Conservation (phyloP, 2,797 vertebrate species). For the Malurus leucopterus region DNA sequence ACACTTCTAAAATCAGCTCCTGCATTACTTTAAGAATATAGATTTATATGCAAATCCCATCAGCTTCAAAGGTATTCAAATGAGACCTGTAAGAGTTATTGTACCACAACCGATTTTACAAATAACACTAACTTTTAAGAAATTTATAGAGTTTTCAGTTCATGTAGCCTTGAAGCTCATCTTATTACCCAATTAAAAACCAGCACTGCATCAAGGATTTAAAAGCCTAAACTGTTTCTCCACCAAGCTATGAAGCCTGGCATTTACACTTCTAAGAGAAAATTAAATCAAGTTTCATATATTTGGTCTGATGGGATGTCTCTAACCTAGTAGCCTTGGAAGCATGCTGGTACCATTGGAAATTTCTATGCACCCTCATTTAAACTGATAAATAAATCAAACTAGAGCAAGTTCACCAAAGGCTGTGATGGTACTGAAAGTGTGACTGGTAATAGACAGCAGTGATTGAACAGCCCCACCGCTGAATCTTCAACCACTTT, state of each 20-base stretch:
- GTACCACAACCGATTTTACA: background rate
- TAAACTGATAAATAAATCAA: background rate
- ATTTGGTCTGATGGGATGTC: background rate
- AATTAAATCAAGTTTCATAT: background rate
- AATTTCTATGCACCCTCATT: background rate
- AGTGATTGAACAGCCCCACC: background rate
- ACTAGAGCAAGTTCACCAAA: background rate
- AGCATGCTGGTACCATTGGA: background rate
- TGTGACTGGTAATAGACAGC: accelerated
- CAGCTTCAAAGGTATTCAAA: constrained; percentile 23
- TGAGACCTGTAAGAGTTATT: background rate
- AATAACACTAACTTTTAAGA: background rate
- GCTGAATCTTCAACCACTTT: background rate
- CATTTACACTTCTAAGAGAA: background rate
- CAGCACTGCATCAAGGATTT: background rate
- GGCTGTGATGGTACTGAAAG: background rate
- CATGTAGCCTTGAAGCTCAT: background rate
- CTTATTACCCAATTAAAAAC: background rate
- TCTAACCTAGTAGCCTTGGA: background rate
- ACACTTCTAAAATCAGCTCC: background rate
- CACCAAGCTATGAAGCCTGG: background rate
- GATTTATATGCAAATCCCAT: background rate
- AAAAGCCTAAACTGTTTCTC: background rate
- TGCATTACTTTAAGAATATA: background rate
- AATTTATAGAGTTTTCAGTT: background rate